phyloP scores from a whole-genome alignment of 1,140 invertebrate genomes.

The Drosophila nikananu region DNA sequence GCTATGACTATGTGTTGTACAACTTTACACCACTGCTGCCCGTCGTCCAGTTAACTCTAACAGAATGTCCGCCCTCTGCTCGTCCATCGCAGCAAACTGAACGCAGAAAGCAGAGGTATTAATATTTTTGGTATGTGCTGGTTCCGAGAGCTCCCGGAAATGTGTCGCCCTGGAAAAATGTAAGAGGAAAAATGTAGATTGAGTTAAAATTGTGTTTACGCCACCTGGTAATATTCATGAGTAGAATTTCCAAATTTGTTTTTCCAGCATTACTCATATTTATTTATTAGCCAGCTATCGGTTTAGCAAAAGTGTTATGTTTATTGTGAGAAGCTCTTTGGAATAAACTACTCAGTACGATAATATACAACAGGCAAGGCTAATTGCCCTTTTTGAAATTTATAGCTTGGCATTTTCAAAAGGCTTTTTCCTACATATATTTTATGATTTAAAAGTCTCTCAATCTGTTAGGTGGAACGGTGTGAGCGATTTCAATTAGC shows the following conservation, averaged over 20 bases:
- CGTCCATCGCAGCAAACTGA: constrained; percentile 44
- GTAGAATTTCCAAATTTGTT: constrained; percentile 32
- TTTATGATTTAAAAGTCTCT: constrained; percentile 59
- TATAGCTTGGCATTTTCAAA: constrained; percentile 48
- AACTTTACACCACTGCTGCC: constrained; percentile 11
- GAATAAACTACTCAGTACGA: constrained; percentile 44
- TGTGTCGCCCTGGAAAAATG: constrained; percentile 69
- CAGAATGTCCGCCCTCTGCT: constrained; percentile 22
- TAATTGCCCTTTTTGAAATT: constrained; percentile 52
- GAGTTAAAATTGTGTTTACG: background rate
- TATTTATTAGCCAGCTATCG: constrained; percentile 54
- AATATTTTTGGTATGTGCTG: constrained; percentile 43
- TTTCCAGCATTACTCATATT: constrained; percentile 49
- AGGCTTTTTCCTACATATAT: constrained; percentile 13
- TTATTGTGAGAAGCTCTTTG: constrained; percentile 48
- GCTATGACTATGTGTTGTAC: constrained; percentile 71
- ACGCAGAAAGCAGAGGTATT: constrained; percentile 12
- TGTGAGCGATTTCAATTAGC: constrained; percentile 76
- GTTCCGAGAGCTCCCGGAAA: constrained; percentile 54
- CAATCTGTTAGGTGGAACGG: background rate
- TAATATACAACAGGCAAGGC: constrained; percentile 58
- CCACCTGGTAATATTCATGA: constrained; percentile 23
- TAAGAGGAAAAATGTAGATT: background rate
- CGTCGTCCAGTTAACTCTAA: constrained; percentile 36
- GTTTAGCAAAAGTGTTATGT: constrained; percentile 52